Percentiles rank a stretch among this genome's conserved stretches.
phyloP scores from a whole-genome alignment of 1,140 invertebrate species.

The Neotoxoptera formosana region DNA sequence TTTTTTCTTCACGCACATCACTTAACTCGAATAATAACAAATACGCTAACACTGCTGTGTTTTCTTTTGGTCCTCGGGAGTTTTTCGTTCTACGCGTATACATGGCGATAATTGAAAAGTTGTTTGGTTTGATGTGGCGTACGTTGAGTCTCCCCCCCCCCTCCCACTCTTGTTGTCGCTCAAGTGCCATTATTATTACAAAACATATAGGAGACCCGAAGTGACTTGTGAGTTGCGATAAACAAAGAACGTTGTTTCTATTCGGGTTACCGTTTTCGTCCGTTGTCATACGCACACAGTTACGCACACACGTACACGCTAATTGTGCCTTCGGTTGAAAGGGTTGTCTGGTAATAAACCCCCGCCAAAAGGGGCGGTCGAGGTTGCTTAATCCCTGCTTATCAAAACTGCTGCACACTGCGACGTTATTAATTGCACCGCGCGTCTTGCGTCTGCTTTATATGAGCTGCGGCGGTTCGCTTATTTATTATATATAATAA shows the following conservation, averaged over 20 bases:
- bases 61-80: background rate
- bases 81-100: background rate
- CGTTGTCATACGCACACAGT: slow-evolving; percentile 10
- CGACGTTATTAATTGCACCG: slow-evolving; percentile 20
- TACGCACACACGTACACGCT: slow-evolving; percentile 7
- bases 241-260: slow-evolving; percentile 39
- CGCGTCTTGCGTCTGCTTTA: background rate
- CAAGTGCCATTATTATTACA: slow-evolving; percentile 13
- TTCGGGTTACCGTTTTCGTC: background rate
- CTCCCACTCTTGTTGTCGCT: background rate
- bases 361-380: background rate
- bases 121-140: slow-evolving; percentile 24
- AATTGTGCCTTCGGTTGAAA: slow-evolving; percentile 32
- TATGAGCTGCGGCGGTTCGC: background rate
- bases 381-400: slow-evolving; percentile 26
- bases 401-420: slow-evolving; percentile 33
- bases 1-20: background rate
- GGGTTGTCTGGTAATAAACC: slow-evolving; percentile 47
- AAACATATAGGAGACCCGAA: background rate
- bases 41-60: background rate
- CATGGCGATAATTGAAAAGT: slow-evolving; percentile 37
- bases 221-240: background rate
- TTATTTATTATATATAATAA: slow-evolving; percentile 28
- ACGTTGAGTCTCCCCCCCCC: no score
- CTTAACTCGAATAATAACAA: background rate